phyloP scores from a whole-genome alignment of 2,888 invertebrate genomes.

The Globia sparganii region DNA sequence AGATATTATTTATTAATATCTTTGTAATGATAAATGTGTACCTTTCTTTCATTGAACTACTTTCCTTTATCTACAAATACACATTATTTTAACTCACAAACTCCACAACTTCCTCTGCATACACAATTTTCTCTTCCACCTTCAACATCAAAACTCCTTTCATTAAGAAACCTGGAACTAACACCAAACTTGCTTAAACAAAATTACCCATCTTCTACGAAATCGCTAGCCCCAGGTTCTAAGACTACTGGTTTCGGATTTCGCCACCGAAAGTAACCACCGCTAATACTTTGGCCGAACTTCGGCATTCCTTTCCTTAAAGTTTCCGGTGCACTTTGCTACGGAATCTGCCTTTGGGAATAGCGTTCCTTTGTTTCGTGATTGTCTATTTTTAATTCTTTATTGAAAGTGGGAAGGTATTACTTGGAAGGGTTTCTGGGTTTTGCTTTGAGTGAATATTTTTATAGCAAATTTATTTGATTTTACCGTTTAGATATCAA shows the following conservation, averaged over 20 bases:
- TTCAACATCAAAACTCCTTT: conserved; percentile 40
- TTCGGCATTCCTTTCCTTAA: conserved; percentile 58
- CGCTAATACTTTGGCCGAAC: conserved; percentile 60
- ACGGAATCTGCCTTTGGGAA: conserved; percentile 55
- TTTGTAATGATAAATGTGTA: not conserved
- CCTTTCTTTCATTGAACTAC: not conserved
- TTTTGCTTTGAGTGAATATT: not conserved
- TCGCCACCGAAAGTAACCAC: conserved; percentile 35
- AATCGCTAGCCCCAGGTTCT: conserved; percentile 18
- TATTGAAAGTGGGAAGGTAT: conserved; percentile 40
- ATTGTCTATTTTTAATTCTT: conserved; percentile 50
- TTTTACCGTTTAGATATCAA: not conserved
- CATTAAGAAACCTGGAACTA: conserved; percentile 37
- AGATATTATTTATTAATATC: not conserved
- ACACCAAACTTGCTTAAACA: conserved; percentile 46
- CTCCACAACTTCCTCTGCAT: not conserved
- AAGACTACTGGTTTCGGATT: conserved; percentile 12
- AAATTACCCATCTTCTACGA: conserved; percentile 37
- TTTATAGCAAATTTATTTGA: not conserved
- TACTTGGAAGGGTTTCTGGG: not conserved
- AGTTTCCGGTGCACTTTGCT: conserved; percentile 61
- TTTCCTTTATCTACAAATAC: not conserved
- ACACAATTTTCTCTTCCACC: not conserved
- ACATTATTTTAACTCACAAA: not conserved
- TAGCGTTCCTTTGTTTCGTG: conserved; percentile 52